These are phyloP conservation scores for Metalampra italica DNA, from an alignment of 2,888 invertebrate genomes.

Conservation along the genomic window DNA sequence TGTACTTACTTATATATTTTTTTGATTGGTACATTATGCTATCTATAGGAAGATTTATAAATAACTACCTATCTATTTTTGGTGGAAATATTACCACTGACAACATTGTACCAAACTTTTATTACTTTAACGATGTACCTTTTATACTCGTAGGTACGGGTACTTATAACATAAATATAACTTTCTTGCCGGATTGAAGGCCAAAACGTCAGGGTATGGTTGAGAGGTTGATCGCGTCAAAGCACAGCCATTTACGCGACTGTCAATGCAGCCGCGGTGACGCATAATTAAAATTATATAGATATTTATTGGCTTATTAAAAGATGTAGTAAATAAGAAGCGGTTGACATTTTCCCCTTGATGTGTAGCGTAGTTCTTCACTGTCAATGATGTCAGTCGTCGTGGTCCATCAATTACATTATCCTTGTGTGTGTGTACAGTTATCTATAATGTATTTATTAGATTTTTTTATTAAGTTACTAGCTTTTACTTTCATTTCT, in stretches of 20 bases:
- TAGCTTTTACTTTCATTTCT: background rate
- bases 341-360: constrained; percentile 35
- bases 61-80: too few species aligned
- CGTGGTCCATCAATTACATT: background rate
- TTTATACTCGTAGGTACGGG: too few species aligned
- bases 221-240: constrained; percentile 31
- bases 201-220: constrained; percentile 7
- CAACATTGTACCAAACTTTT: too few species aligned
- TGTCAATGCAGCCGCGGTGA: constrained; percentile 32
- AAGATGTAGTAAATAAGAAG: constrained; percentile 41
- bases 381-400: constrained; percentile 19
- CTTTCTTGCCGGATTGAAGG: constrained; percentile 1
- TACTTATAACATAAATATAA: too few species aligned
- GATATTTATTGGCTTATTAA: constrained; percentile 53
- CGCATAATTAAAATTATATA: constrained; percentile 53
- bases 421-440: background rate
- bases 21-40: too few species aligned
- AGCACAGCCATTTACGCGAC: constrained; percentile 32
- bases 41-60: too few species aligned
- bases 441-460: background rate
- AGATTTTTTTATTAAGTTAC: background rate
- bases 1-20: too few species aligned
- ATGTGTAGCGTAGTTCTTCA: constrained; percentile 27
- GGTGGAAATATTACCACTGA: too few species aligned
- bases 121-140: too few species aligned